These are phyloP conservation scores for Tipula confusa DNA, from an alignment of 2,888 invertebrate species.

Conservation along the genomic window DNA sequence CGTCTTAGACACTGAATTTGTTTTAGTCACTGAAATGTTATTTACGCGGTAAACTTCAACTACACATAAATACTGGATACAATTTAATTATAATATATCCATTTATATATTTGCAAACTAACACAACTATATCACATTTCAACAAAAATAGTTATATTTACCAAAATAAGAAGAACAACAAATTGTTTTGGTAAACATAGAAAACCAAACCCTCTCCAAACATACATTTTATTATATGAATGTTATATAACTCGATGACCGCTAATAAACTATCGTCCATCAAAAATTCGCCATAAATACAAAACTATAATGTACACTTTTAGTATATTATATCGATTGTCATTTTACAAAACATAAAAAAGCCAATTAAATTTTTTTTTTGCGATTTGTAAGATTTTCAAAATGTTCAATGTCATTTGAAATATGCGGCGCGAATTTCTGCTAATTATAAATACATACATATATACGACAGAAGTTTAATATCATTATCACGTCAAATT, in stretches of 20 bases:
- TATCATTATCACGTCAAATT: background rate
- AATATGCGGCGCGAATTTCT: background rate
- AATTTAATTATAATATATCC: background rate
- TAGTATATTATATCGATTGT: background rate
- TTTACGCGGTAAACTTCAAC: background rate
- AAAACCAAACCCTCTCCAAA: background rate
- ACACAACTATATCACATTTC: background rate
- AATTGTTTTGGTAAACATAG: background rate
- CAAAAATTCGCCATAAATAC: background rate
- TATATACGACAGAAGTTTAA: background rate
- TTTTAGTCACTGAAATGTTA: background rate
- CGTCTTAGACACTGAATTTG: background rate
- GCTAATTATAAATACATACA: background rate
- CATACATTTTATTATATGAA: background rate
- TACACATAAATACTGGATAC: background rate
- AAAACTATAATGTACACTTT: background rate
- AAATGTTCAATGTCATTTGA: slow-evolving; percentile 3
- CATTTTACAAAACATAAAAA: background rate
- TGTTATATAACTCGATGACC: background rate
- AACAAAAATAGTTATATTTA: background rate
- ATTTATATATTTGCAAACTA: background rate
- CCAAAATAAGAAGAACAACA: background rate
- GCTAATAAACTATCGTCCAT: background rate
- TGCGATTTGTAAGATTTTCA: background rate
- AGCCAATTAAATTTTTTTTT: background rate